Evolutionary conservation across 2,113 vertebrate genomes (phyloP), one percentile per base, ranked within the genome.

Genomic region (Gnathonemus longibarbis): DNA sequence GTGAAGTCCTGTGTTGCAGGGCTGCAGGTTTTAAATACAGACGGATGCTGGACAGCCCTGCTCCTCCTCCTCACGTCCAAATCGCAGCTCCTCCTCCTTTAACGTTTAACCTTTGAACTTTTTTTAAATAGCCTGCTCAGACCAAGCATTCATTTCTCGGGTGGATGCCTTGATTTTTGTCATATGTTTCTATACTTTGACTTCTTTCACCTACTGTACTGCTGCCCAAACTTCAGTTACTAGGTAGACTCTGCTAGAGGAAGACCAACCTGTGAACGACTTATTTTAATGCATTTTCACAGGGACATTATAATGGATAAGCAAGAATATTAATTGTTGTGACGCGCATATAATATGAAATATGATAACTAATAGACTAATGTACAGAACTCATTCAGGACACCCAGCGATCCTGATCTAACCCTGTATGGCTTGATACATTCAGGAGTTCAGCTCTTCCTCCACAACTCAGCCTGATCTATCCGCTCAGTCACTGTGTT

Each of bases 61-160:
- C 62, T 66, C 62, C n/a, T 0, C 62, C 62, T 31, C 3, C 62
- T 70, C 1, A 62, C 27, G 24, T 62, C 24, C 58, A 62, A n/a
- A 62, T 62, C 1, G 58, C 24, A 27, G 62, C 62, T 66, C 62
- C n/a, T 0, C 62, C 62, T 31, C 3, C 62, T 70, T 31, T 31
- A 70, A 11, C n/a, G 0, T 70, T 15, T 17, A 92, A 92, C 93
- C 92, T 45, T 15, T 17, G 91, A 92, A 93, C 92, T 45, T 48
- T 84, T 42, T 24, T 7, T 24, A 3, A n/a, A 11, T 45, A 8
- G 8, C 3, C 5, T 39, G 24, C 8, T 62, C 56, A 9, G 56
- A 9, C 6, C 7, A n/a, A 3, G 24, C 56, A 62, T 62, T 62
- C 56, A 62, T 62, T 62, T n/a, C 56, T 10, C 7, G 8, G 24